phyloP scores from a whole-genome alignment of 2,797 vertebrate genomes.

The Helarctos malayanus region DNA sequence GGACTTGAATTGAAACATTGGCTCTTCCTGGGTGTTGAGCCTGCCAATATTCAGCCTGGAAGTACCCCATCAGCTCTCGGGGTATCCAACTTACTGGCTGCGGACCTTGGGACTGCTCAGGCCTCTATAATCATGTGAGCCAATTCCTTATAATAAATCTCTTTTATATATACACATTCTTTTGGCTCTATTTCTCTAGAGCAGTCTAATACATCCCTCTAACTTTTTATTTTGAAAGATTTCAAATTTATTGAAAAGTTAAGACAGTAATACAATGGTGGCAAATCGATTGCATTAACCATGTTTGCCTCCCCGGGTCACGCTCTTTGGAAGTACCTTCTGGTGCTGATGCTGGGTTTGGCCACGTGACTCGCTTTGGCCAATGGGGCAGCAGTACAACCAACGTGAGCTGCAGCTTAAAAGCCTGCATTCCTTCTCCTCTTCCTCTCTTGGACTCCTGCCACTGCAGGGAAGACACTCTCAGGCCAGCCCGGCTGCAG shows the following conservation, averaged over 20 bases:
- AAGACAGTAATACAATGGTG: neutral
- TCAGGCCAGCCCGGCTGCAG: neutral
- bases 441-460: neutral
- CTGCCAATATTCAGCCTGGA: neutral
- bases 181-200: neutral
- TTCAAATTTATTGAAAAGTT: neutral
- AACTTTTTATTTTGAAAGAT: neutral
- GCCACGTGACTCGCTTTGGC: neutral
- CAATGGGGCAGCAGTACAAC: neutral
- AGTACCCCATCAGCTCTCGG: neutral
- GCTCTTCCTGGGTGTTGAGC: neutral
- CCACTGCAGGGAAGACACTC: neutral
- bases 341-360: rapidly evolving
- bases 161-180: neutral
- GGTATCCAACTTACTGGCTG: neutral
- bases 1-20: neutral
- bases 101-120: neutral
- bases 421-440: neutral
- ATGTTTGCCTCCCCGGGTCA: rapidly evolving
- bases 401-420: neutral
- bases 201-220: neutral
- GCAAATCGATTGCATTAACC: neutral
- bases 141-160: neutral
- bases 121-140: neutral
- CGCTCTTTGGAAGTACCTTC: neutral